Conservation (phyloP, 1,140 invertebrate genomes). For the Drosophila pandora region DNA sequence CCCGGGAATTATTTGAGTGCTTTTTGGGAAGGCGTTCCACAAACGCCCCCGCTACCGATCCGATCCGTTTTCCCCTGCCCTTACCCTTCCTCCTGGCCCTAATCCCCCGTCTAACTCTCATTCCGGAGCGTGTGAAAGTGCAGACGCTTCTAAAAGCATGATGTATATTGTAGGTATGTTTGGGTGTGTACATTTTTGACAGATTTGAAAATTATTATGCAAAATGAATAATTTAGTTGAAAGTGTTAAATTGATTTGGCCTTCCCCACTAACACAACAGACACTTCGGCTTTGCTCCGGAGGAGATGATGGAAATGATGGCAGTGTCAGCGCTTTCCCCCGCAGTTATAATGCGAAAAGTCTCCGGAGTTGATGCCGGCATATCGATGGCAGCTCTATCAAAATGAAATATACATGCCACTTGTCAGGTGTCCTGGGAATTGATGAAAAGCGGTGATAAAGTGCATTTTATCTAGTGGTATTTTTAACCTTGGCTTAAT, state of each 20-base stretch:
- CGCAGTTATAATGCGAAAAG: conserved; percentile 1
- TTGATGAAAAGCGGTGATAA: conserved; percentile 23
- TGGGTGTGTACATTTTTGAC: conserved; percentile 66
- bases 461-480: conserved; percentile 25
- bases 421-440: conserved; percentile 23
- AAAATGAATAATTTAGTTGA: conserved; percentile 82
- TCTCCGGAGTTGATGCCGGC: background rate
- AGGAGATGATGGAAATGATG: conserved; percentile 61
- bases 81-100: background rate
- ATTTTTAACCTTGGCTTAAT: conserved; percentile 3
- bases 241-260: conserved; percentile 82
- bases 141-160: conserved; percentile 63
- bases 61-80: background rate
- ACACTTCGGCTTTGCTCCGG: conserved; percentile 19
- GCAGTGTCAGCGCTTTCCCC: conserved; percentile 42
- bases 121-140: conserved; percentile 74
- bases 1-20: conserved; percentile 80
- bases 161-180: conserved; percentile 2
- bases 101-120: conserved; percentile 3
- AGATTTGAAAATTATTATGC: conserved; percentile 82
- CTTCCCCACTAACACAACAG: conserved; percentile 64
- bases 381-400: conserved; percentile 31
- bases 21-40: conserved; percentile 58
- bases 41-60: conserved; percentile 8
- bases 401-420: conserved; percentile 40